Conservation (phyloP, 2,888 invertebrate species). For the Callyntrura sp. region DNA sequence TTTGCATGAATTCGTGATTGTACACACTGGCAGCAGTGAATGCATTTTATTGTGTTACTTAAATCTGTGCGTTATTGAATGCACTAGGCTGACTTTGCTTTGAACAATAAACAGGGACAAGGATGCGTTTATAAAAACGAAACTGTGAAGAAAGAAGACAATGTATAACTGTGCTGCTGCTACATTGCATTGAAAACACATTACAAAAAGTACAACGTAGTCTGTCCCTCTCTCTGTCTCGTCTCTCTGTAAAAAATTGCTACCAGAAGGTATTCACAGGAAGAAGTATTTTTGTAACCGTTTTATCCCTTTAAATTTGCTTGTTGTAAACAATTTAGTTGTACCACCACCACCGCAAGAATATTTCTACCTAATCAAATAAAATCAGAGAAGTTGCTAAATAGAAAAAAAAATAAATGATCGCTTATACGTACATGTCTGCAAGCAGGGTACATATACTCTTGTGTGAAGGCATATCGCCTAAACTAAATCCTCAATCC, state of each 20-base stretch:
- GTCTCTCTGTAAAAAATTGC: not conserved
- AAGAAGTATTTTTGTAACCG: not conserved
- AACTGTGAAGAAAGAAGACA: not conserved
- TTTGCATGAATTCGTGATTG: slow-evolving; percentile 11
- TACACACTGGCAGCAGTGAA: not conserved
- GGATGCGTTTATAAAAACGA: not conserved
- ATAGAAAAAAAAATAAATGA: no score
- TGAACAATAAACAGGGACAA: not conserved
- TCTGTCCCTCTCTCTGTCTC: no score
- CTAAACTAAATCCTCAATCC: no score
- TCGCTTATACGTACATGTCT: no score
- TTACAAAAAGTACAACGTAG: not conserved
- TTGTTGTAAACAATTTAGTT: slow-evolving; percentile 1
- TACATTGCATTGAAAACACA: not conserved
- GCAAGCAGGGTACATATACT: no score
- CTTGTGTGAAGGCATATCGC: no score
- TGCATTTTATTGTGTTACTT: not conserved
- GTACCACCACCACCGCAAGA: no score
- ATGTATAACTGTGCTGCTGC: not conserved
- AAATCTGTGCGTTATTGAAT: not conserved
- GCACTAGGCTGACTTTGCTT: not conserved
- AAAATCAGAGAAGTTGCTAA: no score
- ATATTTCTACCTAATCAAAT: not conserved
- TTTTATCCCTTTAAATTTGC: not conserved
- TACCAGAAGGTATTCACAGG: not conserved